phyloP scores from a whole-genome alignment of 1,140 invertebrate species.

The Teleogryllus occipitalis region DNA sequence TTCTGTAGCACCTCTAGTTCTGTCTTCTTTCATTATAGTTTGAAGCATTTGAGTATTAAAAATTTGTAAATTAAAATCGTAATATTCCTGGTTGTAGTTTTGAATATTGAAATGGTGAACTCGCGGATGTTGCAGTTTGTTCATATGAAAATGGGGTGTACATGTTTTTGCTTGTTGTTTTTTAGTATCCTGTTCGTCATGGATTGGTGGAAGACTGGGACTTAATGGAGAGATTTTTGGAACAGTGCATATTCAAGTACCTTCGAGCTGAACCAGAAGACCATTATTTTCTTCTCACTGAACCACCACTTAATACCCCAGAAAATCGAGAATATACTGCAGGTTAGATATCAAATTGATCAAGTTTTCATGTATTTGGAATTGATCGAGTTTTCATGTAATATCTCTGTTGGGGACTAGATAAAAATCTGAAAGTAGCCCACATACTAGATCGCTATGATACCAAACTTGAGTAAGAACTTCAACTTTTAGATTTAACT shows the following conservation, averaged over 20 bases:
- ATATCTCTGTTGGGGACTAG: no score
- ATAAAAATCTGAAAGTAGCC: no score
- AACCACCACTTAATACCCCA: slow-evolving; percentile 98
- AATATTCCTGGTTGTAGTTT: neutral
- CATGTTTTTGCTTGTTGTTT: slow-evolving; percentile 1
- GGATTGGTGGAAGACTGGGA: slow-evolving; percentile 99
- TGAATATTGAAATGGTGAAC: neutral
- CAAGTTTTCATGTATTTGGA: no score
- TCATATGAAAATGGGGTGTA: no score
- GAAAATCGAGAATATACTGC: slow-evolving; percentile 99
- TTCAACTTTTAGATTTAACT: no score
- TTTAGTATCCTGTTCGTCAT: slow-evolving; percentile 95
- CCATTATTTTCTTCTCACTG: slow-evolving; percentile 96
- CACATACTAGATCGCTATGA: no score
- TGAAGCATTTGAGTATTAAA: no score
- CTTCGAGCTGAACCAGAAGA: slow-evolving; percentile 97
- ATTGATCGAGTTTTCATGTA: no score
- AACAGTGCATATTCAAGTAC: slow-evolving; percentile 99
- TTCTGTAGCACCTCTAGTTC: no score
- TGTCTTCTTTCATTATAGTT: no score
- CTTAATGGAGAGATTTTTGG: slow-evolving; percentile 96
- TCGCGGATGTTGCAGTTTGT: neutral
- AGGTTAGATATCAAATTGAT: slow-evolving; percentile 28
- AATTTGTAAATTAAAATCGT: no score
- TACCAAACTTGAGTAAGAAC: no score